A percentile compares a stretch with the other conserved stretches of the same genome.
Conservation (phyloP, 2,888 invertebrate species). For the Prenolepis imparis region DNA sequence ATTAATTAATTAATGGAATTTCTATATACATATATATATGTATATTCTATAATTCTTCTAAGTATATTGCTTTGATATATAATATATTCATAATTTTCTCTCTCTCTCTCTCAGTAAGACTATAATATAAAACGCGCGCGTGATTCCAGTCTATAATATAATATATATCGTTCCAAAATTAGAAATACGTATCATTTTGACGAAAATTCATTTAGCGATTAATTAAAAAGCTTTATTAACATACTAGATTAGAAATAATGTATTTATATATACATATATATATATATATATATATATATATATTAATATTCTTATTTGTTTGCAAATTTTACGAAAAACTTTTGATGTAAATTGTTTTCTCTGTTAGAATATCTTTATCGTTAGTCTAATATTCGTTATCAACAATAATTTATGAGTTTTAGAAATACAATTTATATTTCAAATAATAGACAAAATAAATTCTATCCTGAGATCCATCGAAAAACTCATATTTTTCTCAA, state of each 20-base stretch:
- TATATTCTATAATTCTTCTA: constrained; percentile 24
- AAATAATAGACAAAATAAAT: neutral
- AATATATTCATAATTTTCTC: constrained; percentile 32
- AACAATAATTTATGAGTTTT: constrained; percentile 15
- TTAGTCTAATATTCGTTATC: too few relatives aligned
- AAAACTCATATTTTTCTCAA: neutral
- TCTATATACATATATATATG: too few relatives aligned
- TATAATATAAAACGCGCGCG: neutral
- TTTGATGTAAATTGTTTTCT: constrained; percentile 1
- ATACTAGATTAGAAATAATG: neutral
- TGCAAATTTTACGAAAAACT: neutral
- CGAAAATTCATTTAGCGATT: constrained; percentile 35
- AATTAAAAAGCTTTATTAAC: constrained; percentile 58
- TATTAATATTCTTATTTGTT: neutral
- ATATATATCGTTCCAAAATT: constrained; percentile 23
- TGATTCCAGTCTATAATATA: constrained; percentile 32
- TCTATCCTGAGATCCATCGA: neutral
- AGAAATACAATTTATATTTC: constrained; percentile 18
- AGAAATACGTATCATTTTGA: constrained; percentile 18
- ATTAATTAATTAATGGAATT: constrained; percentile 39
- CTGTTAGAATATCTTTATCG: neutral
- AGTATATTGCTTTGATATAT: constrained; percentile 47
- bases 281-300: too few relatives aligned
- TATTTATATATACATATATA: too few relatives aligned
- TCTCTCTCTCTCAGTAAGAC: constrained; percentile 8